Conservation (phyloP, 2,888 invertebrate genomes). For the Aporophyla nigra region DNA sequence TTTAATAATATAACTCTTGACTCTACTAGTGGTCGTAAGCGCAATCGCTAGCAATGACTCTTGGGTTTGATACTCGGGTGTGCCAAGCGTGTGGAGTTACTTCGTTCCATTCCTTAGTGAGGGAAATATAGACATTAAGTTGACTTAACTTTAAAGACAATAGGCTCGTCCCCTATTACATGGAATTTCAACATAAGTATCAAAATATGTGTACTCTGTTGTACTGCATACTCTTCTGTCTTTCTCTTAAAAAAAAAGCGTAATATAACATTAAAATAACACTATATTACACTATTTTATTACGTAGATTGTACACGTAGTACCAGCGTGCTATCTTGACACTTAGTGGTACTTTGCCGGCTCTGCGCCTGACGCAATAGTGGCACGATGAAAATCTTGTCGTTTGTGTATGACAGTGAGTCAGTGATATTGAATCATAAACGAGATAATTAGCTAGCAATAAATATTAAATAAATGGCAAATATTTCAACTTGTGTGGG, state of each 20-base stretch:
- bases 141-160: not conserved
- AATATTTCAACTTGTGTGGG: not conserved
- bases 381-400: slow-evolving; percentile 28
- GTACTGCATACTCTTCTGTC: not conserved
- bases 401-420: not conserved
- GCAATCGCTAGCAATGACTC: not conserved
- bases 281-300: slow-evolving; percentile 16
- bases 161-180: not conserved
- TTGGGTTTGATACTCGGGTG: too few species aligned
- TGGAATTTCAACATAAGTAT: not conserved
- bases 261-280: not conserved
- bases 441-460: not conserved
- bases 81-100: not conserved
- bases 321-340: slow-evolving; percentile 42
- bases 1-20: not conserved
- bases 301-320: slow-evolving; percentile 30
- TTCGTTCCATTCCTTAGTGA: not conserved
- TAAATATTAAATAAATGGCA: slow-evolving; percentile 15
- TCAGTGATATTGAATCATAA: slow-evolving; percentile 39
- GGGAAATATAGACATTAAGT: not conserved
- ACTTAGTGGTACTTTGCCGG: slow-evolving; percentile 49
- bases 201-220: not conserved
- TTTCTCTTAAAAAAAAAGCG: not conserved
- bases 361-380: slow-evolving; percentile 46
- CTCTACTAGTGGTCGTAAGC: not conserved